Evolutionary conservation across 2,113 vertebrate species (phyloP).

Genomic region (Cephalopterus ornatus): DNA sequence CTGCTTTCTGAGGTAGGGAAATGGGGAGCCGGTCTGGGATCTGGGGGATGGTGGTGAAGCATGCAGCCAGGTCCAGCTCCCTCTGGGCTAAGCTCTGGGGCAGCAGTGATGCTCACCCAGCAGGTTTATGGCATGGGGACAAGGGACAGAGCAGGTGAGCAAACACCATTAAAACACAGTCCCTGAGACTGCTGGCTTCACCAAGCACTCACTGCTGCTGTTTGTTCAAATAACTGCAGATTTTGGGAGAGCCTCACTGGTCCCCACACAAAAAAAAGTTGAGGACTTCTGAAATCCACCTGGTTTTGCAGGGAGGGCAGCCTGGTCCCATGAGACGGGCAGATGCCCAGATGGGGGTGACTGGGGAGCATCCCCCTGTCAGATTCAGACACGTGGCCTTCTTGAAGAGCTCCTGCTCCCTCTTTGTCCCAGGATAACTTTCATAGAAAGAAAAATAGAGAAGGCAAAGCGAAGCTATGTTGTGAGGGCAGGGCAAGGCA

Average conservation of each 20-base stretch:
- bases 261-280: neutral
- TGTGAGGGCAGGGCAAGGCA: neutral
- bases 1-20: rapidly evolving
- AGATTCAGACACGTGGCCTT: rapidly evolving
- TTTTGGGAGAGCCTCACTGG: neutral
- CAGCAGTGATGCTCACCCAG: rapidly evolving
- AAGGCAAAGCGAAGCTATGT: neutral
- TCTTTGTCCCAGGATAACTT: neutral
- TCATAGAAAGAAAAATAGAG: constrained; percentile 15
- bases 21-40: neutral
- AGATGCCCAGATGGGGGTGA: neutral
- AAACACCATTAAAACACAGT: neutral
- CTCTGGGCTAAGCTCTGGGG: neutral
- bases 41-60: rapidly evolving
- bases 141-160: neutral
- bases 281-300: neutral
- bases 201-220: neutral
- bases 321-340: neutral
- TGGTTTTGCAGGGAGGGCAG: neutral
- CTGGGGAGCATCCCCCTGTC: neutral
- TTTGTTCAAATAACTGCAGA: neutral
- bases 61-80: rapidly evolving
- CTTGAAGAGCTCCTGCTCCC: neutral
- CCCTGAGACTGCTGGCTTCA: neutral
- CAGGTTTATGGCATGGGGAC: rapidly evolving